A percentile compares a stretch with the other conserved stretches of the same genome.
phyloP scores from a whole-genome alignment of 2,113 vertebrate species.

The Entelurus aequoreus region DNA sequence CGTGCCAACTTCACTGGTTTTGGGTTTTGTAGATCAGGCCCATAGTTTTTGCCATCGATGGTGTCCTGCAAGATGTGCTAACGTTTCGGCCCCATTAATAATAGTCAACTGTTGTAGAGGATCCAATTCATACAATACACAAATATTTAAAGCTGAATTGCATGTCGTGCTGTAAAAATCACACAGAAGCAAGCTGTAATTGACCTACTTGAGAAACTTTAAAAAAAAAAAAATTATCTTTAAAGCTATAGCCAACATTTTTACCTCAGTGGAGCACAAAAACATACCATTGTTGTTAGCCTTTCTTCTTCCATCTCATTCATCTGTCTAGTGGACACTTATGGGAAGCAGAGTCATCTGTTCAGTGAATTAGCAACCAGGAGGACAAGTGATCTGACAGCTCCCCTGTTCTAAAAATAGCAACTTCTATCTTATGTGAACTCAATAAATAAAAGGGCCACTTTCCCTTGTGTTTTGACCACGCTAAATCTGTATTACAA shows the following conservation, averaged over 20 bases:
- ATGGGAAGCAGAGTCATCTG: conserved; percentile 24
- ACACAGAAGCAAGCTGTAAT: neutral
- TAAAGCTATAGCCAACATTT: neutral
- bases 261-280: neutral
- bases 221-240: neutral
- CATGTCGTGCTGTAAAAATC: neutral
- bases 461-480: neutral
- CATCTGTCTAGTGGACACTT: conserved; percentile 12
- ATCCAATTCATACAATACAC: too few species aligned
- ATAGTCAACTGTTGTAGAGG: too few species aligned
- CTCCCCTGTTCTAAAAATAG: conserved; percentile 1
- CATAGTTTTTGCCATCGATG: too few species aligned
- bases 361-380: neutral
- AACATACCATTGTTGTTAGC: neutral
- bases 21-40: too few species aligned
- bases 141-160: too few species aligned
- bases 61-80: too few species aligned
- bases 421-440: neutral
- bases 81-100: too few species aligned
- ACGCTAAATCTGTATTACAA: neutral
- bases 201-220: neutral
- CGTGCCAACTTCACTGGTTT: too few species aligned
- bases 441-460: neutral
- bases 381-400: neutral
- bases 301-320: neutral